Evolutionary conservation across 2,888 invertebrate genomes (phyloP), one percentile per base, ranked within the genome.

Genomic region (Neelides folsomi): DNA sequence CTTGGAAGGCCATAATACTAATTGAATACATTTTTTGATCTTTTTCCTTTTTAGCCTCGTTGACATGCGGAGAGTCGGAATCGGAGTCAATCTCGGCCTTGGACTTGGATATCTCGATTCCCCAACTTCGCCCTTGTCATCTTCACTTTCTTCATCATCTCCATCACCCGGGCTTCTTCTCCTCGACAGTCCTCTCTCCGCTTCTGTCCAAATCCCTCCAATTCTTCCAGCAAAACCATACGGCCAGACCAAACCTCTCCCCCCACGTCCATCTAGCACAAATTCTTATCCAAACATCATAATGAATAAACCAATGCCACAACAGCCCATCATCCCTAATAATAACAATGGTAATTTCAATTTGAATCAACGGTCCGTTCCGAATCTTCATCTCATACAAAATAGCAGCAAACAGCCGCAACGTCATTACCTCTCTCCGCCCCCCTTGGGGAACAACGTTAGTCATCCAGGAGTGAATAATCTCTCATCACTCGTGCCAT

Each of bases 41-140:
- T 19, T 4, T 34, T 18, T 40, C 40, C 36, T 47, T 46, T 50
- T 15, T 48, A 62, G 62, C 44, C 48, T 62, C 40, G 62, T 62
- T 53, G 62, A 62, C 55, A 62, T 62, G 62, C 51, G 62, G 48
- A 44, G 62, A 39, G 54, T 59, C 13, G 58, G 56, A 18, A 56
- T 62, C 35, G 60, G 60, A 48, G 49, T 51, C 20, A 60, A 58
- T 18, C 44, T 51, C 19, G 51, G 52, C 43, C 43, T 39, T 12
- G n/a, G 50, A 45, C 38, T 47, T 36, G 12, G 43, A 43, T 49
- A 34, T 42, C 9, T 37, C 43, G 36, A 51, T 40, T 51, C 46
- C 27, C 27, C 46, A n/a, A 38, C 51, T 2, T 40, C 51, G 3
- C 12, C 27, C 12, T 40, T 37, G 7, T 40, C 40, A 12, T 51